phyloP scores from a whole-genome alignment of 2,797 vertebrate species.

The Alosa sapidissima region DNA sequence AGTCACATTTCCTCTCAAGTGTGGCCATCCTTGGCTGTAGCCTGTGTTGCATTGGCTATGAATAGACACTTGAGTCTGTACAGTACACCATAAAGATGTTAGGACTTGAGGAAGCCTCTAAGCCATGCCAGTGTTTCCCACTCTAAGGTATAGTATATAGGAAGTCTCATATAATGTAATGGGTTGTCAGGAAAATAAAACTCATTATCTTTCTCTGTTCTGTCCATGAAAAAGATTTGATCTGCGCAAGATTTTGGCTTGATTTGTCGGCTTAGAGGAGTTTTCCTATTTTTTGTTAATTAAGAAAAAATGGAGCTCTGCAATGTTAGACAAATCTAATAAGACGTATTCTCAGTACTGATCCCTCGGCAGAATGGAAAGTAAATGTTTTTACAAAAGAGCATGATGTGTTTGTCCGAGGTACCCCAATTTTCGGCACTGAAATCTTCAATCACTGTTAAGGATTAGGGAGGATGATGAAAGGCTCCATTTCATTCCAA shows the following conservation, averaged over 20 bases:
- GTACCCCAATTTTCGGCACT: neutral
- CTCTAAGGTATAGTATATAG: too few species aligned
- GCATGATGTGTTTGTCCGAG: slow-evolving; percentile 17
- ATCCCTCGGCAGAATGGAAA: neutral
- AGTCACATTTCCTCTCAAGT: neutral
- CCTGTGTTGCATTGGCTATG: neutral
- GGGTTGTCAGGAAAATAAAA: neutral
- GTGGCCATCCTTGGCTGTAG: neutral
- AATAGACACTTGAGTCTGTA: neutral
- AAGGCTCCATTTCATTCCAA: slow-evolving; percentile 16
- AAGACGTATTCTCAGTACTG: neutral
- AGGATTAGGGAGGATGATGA: slow-evolving; percentile 19
- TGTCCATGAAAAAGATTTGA: neutral
- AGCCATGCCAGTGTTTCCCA: too few species aligned
- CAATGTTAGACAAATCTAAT: slow-evolving; percentile 3
- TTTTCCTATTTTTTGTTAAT: neutral
- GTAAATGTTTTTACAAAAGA: slow-evolving; percentile 18
- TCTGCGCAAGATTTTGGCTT: neutral
- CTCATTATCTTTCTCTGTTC: neutral
- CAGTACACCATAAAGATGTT: neutral
- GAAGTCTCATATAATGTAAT: neutral
- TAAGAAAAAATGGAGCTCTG: neutral
- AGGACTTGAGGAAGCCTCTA: neutral
- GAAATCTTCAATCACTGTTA: slow-evolving; percentile 23
- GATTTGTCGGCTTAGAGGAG: neutral